Conservation (phyloP, 2,797 vertebrate genomes). For the Eidolon dupreanum region DNA sequence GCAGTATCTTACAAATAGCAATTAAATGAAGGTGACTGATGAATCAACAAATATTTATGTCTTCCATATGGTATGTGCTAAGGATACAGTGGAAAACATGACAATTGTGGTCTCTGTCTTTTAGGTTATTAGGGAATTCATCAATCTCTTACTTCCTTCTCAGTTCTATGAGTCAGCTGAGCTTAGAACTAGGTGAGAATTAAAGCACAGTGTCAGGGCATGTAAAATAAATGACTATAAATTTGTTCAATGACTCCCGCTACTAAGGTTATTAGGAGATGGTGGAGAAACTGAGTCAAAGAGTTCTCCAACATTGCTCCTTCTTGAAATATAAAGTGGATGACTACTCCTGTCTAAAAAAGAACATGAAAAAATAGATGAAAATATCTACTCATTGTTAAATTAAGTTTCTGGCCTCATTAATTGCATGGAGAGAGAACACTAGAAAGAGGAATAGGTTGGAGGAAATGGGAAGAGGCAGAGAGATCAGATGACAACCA, state of each 20-base stretch:
- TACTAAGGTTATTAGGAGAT: not conserved
- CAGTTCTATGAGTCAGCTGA: not conserved
- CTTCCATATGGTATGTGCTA: not conserved
- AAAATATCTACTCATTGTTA: not conserved
- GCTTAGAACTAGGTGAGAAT: not conserved
- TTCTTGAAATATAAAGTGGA: not conserved
- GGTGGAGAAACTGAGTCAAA: not conserved
- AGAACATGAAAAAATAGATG: not conserved
- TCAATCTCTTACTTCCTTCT: not conserved
- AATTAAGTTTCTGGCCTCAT: not conserved
- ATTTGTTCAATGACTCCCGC: not conserved
- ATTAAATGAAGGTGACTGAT: not conserved
- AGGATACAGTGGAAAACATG: not conserved
- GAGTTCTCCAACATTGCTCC: not conserved
- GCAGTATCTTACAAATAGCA: not conserved
- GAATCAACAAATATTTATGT: not conserved
- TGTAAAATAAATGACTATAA: not conserved
- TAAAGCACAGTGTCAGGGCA: not conserved
- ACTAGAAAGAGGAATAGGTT: not conserved
- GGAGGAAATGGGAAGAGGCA: not conserved
- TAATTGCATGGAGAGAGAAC: not conserved
- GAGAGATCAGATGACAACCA: not conserved
- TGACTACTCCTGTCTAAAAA: not conserved
- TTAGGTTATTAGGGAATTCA: not conserved
- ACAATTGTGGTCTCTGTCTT: not conserved